Conservation (phyloP, 1,140 invertebrate species). For the Zaprionus capensis region DNA sequence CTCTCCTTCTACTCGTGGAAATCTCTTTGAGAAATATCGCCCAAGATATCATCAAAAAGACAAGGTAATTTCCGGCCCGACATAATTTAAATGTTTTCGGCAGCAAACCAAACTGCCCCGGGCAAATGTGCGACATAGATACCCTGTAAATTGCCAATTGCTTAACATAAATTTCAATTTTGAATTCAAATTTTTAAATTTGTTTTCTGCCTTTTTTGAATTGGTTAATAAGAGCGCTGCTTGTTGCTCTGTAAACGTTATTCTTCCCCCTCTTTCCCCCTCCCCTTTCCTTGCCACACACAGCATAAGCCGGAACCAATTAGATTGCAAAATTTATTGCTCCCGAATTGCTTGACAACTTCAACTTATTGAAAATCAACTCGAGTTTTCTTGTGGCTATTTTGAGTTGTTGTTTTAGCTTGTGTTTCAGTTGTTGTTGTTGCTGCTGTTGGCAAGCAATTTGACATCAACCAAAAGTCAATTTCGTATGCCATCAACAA, state of each 20-base stretch:
- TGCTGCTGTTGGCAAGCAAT: slow-evolving; percentile 42
- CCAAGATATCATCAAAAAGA: slow-evolving; percentile 31
- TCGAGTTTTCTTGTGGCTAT: slow-evolving; percentile 40
- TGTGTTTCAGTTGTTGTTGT: slow-evolving; percentile 15
- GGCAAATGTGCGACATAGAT: not conserved
- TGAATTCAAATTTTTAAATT: not conserved
- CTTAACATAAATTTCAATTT: not conserved
- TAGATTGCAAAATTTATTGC: slow-evolving; percentile 66
- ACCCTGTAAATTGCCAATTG: not conserved
- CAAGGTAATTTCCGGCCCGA: slow-evolving; percentile 59
- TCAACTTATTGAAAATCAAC: slow-evolving; percentile 64
- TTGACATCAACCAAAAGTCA: slow-evolving; percentile 79
- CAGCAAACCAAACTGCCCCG: not conserved
- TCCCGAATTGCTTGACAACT: slow-evolving; percentile 61
- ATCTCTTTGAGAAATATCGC: slow-evolving; percentile 26
- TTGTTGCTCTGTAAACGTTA: not conserved
- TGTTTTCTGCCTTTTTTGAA: not conserved
- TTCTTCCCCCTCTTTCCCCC: not conserved
- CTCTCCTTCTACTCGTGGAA: not conserved
- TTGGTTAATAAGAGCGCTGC: not conserved
- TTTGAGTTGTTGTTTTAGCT: slow-evolving; percentile 15
- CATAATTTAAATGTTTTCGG: slow-evolving; percentile 40
- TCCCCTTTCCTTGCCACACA: not conserved
- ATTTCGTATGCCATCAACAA: slow-evolving; percentile 75
- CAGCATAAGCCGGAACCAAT: slow-evolving; percentile 42